Percentiles rank a stretch among this genome's conserved stretches.
Evolutionary conservation across 2,797 vertebrate genomes (phyloP).

Genomic region (Momotus momota): DNA sequence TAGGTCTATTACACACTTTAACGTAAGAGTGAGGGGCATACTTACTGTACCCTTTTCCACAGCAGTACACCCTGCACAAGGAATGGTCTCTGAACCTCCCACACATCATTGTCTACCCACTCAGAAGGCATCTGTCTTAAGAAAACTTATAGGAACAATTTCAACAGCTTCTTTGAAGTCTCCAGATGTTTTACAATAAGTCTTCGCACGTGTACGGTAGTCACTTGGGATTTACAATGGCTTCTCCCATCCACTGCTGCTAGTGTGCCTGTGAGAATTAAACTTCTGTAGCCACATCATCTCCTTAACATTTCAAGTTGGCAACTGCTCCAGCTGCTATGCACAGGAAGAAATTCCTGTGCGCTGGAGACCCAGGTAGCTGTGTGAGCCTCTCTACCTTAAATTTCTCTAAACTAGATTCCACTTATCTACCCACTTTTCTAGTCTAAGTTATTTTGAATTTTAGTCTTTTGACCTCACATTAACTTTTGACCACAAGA

Average conservation of each 20-base stretch:
- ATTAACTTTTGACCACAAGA: background rate
- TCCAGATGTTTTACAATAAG: constrained; percentile 3
- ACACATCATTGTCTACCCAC: background rate
- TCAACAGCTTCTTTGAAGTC: constrained; percentile 22
- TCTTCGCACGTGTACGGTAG: background rate
- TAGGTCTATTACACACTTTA: background rate
- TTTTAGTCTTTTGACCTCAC: background rate
- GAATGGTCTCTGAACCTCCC: background rate
- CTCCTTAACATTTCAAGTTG: background rate
- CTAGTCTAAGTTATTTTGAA: background rate
- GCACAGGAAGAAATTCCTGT: background rate
- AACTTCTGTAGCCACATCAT: background rate
- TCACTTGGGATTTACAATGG: background rate
- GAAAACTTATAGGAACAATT: constrained; percentile 10
- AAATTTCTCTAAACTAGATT: background rate
- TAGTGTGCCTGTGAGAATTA: background rate
- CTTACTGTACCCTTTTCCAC: background rate
- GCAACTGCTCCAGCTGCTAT: background rate
- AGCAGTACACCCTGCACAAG: background rate
- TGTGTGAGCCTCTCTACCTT: background rate
- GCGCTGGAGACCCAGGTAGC: background rate
- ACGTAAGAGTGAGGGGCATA: background rate
- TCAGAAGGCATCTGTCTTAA: background rate
- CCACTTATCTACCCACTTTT: background rate
- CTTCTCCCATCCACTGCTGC: background rate